Percentiles rank a stretch among this genome's conserved stretches.
phyloP scores from a whole-genome alignment of 2,888 invertebrate genomes.

The Cryptops parisi region DNA sequence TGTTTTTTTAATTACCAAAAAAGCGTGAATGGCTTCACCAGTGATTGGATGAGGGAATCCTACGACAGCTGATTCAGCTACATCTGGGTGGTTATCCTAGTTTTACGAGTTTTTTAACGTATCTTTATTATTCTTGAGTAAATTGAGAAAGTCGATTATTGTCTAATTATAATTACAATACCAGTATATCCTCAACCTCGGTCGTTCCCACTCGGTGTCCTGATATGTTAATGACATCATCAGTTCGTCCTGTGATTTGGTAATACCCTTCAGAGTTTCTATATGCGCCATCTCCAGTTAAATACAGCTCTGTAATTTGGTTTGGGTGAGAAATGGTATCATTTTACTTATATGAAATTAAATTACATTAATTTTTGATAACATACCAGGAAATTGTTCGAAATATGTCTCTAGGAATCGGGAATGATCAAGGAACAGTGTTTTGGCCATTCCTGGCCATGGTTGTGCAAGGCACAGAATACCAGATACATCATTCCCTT shows the following conservation, averaged over 20 bases:
- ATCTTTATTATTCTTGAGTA: too few relatives aligned
- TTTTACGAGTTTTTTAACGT: too few relatives aligned
- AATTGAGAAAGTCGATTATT: too few relatives aligned
- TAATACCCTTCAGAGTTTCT: slow-evolving; percentile 32
- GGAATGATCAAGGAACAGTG: slow-evolving; percentile 32
- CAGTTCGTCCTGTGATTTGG: slow-evolving; percentile 37
- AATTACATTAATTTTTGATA: too few relatives aligned
- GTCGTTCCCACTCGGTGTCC: slow-evolving; percentile 40
- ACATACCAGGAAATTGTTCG: slow-evolving; percentile 40
- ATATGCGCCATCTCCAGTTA: slow-evolving; percentile 36
- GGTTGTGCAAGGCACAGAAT: slow-evolving; percentile 84
- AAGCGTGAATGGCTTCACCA: slow-evolving; percentile 40
- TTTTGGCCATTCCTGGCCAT: slow-evolving; percentile 93
- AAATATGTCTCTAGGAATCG: slow-evolving; percentile 43
- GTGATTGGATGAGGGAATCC: slow-evolving; percentile 38
- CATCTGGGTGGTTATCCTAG: slow-evolving; percentile 27
- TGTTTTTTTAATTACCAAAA: slow-evolving; percentile 26
- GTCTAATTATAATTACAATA: slow-evolving; percentile 23
- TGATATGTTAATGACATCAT: slow-evolving; percentile 39
- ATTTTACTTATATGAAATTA: too few relatives aligned
- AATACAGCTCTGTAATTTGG: slow-evolving; percentile 36
- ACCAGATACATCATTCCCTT: too few relatives aligned
- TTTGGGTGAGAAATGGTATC: too few relatives aligned
- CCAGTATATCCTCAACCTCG: slow-evolving; percentile 38
- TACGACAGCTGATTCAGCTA: slow-evolving; percentile 40